Conservation (phyloP, 2,888 invertebrate genomes). For the Onchidella celtica region DNA sequence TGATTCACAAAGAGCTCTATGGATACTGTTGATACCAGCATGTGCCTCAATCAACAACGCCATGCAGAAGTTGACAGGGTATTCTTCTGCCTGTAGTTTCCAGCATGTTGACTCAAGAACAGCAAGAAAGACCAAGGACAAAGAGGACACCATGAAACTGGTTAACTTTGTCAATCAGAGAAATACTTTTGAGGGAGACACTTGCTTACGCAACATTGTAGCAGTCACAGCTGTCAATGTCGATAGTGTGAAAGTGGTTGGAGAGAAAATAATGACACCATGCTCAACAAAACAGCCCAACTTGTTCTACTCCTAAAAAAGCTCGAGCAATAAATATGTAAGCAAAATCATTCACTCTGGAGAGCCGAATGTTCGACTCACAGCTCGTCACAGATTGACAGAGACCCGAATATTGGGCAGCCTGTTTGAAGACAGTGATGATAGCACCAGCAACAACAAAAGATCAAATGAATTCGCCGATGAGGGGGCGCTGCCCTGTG, state of each 20-base stretch:
- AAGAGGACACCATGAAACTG: background rate
- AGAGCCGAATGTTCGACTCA: no score
- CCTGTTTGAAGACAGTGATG: no score
- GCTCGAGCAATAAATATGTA: background rate
- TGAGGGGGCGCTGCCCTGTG: no score
- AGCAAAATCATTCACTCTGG: background rate
- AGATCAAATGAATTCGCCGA: background rate
- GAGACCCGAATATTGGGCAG: no score
- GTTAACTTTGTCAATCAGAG: background rate
- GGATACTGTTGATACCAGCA: no score
- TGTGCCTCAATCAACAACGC: no score
- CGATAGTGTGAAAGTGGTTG: background rate
- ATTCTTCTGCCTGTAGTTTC: no score
- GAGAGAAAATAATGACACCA: background rate
- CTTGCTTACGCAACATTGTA: background rate
- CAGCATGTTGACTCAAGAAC: no score
- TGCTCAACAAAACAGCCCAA: background rate
- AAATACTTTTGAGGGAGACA: background rate
- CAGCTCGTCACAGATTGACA: no score
- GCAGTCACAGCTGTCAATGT: conserved; percentile 1
- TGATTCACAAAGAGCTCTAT: no score
- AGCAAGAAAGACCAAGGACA: background rate
- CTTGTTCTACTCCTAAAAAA: background rate
- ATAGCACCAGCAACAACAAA: background rate
- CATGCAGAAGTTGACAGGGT: no score